A percentile compares a stretch with the other conserved stretches of the same genome.
phyloP scores from a whole-genome alignment of 2,888 invertebrate genomes.

The Lasioglossum marginatum region DNA sequence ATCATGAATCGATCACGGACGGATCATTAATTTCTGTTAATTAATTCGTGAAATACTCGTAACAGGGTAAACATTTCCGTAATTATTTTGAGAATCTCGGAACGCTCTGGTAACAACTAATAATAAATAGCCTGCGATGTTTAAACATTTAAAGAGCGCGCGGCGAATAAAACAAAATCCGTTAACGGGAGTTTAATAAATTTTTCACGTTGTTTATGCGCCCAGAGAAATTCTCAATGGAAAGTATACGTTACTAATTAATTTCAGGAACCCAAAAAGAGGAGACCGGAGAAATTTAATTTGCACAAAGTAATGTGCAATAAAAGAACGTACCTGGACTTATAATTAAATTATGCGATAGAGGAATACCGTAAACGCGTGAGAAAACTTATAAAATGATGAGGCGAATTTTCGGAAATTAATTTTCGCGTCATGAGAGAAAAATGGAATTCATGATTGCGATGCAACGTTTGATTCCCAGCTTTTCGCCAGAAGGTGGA shows the following conservation, averaged over 20 bases:
- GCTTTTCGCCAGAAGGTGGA: constrained; percentile 12
- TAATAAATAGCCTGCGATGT: neutral
- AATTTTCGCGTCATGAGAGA: neutral
- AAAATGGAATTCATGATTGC: neutral
- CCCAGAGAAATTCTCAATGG: neutral
- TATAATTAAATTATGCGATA: neutral
- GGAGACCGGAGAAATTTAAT: neutral
- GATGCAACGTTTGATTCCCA: neutral
- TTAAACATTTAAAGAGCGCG: neutral
- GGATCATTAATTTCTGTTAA: neutral
- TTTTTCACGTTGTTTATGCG: neutral
- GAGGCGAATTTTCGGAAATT: neutral
- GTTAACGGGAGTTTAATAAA: neutral
- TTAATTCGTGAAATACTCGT: neutral
- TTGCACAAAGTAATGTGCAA: neutral
- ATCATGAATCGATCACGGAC: neutral
- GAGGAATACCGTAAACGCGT: neutral
- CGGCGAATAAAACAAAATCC: neutral
- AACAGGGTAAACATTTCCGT: neutral
- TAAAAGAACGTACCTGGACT: neutral
- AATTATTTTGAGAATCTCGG: neutral
- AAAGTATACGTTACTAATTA: neutral
- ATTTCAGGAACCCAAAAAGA: neutral
- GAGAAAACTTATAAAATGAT: neutral
- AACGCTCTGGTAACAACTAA: neutral